Base-by-base conservation (phyloP, 2,113 vertebrate species). In the Cyanoramphus novaezelandiae region DNA sequence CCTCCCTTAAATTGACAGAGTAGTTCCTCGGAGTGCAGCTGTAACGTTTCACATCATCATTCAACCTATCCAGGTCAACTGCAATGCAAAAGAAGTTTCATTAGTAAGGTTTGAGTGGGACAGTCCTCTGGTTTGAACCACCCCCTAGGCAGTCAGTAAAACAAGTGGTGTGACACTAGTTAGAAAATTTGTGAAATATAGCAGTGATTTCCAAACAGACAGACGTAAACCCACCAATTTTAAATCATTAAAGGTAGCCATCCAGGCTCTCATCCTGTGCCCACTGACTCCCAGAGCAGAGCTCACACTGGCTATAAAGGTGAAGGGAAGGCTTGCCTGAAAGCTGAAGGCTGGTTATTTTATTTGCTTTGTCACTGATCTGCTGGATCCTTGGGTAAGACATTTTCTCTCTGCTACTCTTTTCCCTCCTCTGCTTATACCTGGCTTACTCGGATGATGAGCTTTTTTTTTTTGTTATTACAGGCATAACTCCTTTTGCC, bases 1-100 rank as follows among this genome's bases (percentile, higher is more conserved):
- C 99, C 93, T 99, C 99, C 20, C 99, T 98, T 81, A 99, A 96
- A 94, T 99, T 99, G 27, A 99, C 98, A 0, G 99, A 99, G 93
- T 98, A 99, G 96, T 99, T 99, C 41, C 99, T 98, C 0, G 99
- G 99, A 11, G 99, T 99, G 85, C 99, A 99, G 76, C 99, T 99
- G 97, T 99, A 99, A n/a, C 98, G 98, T 95, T 98, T 99, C 86
- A 99, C 99, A 3, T 99, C 99, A 14, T 99, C 99, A 13, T 99
- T 98, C 94, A 99, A 97, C 70, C 98, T 98, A 97, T 99, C 98
- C 97, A 99, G 98, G 97, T 99, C 99, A 72, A 99, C 99, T 99
- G 96, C 50, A 97, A 91, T 81, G 93, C 77, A 97, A 93, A 97
- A 90, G 57, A 85, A 37, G 64, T 43, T 78, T 50, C 49, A 86